These are phyloP conservation scores for Tanytarsus gracilentus DNA, from an alignment of 2,888 invertebrate genomes.

Conservation along the genomic window DNA sequence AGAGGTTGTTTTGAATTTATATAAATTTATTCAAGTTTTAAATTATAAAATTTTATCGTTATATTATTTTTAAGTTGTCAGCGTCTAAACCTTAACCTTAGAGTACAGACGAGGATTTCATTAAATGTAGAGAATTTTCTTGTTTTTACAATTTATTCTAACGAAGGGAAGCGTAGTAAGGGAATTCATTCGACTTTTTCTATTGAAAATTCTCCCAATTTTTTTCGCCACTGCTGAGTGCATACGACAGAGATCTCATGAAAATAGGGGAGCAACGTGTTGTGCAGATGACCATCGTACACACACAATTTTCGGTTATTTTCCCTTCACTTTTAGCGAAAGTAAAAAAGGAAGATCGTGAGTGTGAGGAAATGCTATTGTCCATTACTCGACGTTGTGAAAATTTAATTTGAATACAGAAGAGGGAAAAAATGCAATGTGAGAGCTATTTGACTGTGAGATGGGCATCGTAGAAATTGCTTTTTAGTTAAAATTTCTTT, in stretches of 20 bases:
- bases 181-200: too few species aligned
- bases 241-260: conserved; percentile 18
- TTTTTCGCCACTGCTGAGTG: background rate
- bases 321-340: background rate
- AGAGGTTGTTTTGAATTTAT: too few species aligned
- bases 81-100: too few species aligned
- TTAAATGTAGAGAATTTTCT: conserved; percentile 8
- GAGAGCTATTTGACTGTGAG: background rate
- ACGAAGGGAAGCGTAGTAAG: too few species aligned
- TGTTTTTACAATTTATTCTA: conserved; percentile 3
- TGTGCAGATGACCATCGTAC: background rate
- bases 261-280: background rate
- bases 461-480: too few species aligned
- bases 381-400: background rate
- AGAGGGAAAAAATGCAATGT: background rate
- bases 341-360: background rate
- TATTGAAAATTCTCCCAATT: too few species aligned
- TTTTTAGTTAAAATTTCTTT: conserved; percentile 7
- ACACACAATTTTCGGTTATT: conserved; percentile 13
- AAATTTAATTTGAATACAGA: background rate
- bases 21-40: too few species aligned
- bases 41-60: too few species aligned
- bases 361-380: background rate
- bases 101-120: conserved; percentile 7
- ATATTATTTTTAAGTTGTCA: too few species aligned